Evolutionary conservation across 1,140 invertebrate species (phyloP).

Genomic region (Lepidurus apus): DNA sequence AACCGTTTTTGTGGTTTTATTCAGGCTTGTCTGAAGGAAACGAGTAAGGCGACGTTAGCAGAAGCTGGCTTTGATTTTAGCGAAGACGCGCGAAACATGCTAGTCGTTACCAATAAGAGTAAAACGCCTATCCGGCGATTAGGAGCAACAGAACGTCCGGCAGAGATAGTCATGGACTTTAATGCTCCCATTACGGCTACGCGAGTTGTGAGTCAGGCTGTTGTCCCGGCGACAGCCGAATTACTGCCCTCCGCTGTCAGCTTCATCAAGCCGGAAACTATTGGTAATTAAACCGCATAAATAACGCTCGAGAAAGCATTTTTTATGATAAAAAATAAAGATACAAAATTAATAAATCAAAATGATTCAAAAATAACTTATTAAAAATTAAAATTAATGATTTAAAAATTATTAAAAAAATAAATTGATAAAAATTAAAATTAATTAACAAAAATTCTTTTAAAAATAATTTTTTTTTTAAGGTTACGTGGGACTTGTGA

Average conservation of each 20-base stretch:
- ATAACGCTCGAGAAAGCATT: not conserved
- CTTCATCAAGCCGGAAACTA: not conserved
- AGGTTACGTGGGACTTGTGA: slow-evolving; percentile 80
- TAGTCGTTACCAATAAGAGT: slow-evolving; percentile 14
- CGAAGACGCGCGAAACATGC: not conserved
- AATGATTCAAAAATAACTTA: no score
- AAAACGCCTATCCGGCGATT: not conserved
- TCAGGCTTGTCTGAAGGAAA: not conserved
- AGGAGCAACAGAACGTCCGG: not conserved
- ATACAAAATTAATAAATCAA: no score
- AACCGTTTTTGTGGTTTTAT: not conserved
- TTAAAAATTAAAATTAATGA: no score
- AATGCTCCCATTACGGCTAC: not conserved
- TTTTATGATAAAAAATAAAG: no score
- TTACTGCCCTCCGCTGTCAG: not conserved
- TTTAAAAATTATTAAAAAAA: no score
- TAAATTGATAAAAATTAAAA: no score
- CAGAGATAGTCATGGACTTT: not conserved
- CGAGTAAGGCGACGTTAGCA: not conserved
- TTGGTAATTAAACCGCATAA: not conserved
- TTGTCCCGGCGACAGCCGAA: not conserved
- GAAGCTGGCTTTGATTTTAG: not conserved
- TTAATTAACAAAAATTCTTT: no score
- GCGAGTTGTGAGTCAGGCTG: not conserved
- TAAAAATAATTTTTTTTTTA: slow-evolving; percentile 28